Conservation (phyloP, 2,797 vertebrate genomes). For the Gorsachius magnificus region DNA sequence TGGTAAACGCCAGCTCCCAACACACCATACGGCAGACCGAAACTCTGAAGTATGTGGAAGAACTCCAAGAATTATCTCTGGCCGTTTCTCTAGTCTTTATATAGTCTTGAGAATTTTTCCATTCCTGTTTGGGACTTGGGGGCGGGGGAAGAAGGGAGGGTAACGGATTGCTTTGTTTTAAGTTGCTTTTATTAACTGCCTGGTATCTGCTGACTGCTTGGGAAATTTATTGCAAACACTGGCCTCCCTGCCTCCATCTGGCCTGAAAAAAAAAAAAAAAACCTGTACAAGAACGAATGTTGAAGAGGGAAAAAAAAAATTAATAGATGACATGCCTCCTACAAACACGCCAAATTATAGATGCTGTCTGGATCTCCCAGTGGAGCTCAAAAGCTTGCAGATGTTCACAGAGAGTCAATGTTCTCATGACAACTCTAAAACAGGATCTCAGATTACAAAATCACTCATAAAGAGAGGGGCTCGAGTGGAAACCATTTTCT, state of each 20-base stretch:
- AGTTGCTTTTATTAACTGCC: constrained; percentile 50
- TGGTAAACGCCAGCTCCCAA: not conserved
- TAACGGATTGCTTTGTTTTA: constrained; percentile 1
- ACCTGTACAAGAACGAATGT: not conserved
- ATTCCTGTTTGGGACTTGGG: constrained; percentile 46
- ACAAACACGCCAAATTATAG: not conserved
- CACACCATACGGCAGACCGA: not conserved
- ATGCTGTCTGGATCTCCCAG: constrained; percentile 15
- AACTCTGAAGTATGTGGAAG: constrained; percentile 5
- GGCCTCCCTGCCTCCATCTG: not conserved
- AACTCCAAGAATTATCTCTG: constrained; percentile 49
- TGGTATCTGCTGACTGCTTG: constrained; percentile 1
- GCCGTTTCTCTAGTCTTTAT: constrained; percentile 37
- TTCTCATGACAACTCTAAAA: constrained; percentile 46
- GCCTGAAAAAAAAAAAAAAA: not conserved
- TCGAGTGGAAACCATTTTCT: constrained; percentile 50
- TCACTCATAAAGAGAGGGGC: not conserved
- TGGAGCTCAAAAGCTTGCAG: constrained; percentile 38
- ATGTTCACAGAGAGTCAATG: constrained; percentile 37
- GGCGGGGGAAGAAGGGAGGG: not conserved
- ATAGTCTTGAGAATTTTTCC: constrained; percentile 61
- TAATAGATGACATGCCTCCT: not conserved
- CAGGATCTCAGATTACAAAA: constrained; percentile 47
- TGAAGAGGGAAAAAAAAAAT: not conserved
- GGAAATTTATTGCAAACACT: not conserved